These are phyloP conservation scores for Luperina nickerlii DNA, from an alignment of 2,888 invertebrate species.

Conservation along the genomic window DNA sequence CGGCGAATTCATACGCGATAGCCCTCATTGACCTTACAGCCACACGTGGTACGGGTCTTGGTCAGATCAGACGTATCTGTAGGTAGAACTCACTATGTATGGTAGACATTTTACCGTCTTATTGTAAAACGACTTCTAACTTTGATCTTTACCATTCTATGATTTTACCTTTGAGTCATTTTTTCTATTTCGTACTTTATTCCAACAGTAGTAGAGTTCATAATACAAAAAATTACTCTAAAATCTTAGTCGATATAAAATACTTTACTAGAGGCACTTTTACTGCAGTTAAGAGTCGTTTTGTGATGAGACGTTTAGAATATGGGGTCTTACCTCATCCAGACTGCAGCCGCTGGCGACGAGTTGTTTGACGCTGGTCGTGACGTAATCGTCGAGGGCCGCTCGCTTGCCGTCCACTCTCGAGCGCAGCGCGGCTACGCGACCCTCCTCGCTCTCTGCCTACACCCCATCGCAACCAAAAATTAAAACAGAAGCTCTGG, in stretches of 20 bases:
- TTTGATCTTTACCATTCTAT: too few relatives aligned
- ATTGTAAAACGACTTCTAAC: slow-evolving; percentile 2
- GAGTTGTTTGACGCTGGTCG: slow-evolving; percentile 87
- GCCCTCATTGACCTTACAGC: neutral
- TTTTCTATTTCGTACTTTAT: neutral
- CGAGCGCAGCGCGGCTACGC: slow-evolving; percentile 90
- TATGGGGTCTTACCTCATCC: slow-evolving; percentile 83
- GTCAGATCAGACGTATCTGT: neutral
- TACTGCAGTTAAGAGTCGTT: neutral
- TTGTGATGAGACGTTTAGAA: neutral
- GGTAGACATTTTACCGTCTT: neutral
- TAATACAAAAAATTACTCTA: neutral
- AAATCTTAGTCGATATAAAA: neutral
- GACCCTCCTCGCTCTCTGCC: slow-evolving; percentile 92
- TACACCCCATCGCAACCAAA: slow-evolving; percentile 82
- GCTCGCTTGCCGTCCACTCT: slow-evolving; percentile 89
- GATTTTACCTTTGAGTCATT: neutral
- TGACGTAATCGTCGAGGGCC: slow-evolving; percentile 88
- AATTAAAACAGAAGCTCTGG: slow-evolving; percentile 71
- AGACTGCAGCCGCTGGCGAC: slow-evolving; percentile 86
- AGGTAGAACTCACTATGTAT: neutral
- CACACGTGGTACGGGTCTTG: neutral
- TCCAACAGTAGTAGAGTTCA: neutral
- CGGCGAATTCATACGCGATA: too few relatives aligned
- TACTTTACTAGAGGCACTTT: neutral